Evolutionary conservation across 2,888 invertebrate species (phyloP), one percentile per base, ranked within the genome.

Genomic region (Ophion slaviceki): DNA sequence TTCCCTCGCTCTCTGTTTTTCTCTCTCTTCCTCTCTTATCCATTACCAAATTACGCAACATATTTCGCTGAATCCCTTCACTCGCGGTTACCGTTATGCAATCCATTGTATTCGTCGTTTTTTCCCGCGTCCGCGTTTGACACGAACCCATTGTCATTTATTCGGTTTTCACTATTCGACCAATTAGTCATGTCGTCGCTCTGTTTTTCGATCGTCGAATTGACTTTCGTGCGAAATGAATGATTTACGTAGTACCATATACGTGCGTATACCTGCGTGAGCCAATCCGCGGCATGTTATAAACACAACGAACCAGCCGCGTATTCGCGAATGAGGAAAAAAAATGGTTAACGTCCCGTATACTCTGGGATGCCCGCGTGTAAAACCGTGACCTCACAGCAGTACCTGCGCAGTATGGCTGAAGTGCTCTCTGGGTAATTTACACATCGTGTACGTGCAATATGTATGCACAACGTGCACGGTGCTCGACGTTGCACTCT

Each of bases 11-110:
- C 76, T 53, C 84, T 71, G 0, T 24, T 24, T 24, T 24, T 24
- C 24, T 24, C 24, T 32, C 32, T 32, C 32, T 32, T 32, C 32
- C 32, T 32, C 71, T 84, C 81, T 47, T 47, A 47, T 47, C 47
- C 78, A 81, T 85, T 85, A 85, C 74, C 78, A 75, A 82, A 85
- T 82, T 82, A 85, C 85, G 85, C 66, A 81, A 85, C 81, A 62
- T 71, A 71, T 85, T 82, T 82, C 82, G 66, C 75, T 79, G 70
- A 71, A 74, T 62, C 80, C 76, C 53, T 76, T 24, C 36, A 66
- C 70, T 20, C 28, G 66, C 67, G 24, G 67, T 80, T 45, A 57
- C 36, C 14, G 71, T 75, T 71, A 72, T 67, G 68, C 57, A 82
- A 80, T 82, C 67, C 59, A 80, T 77, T 77, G 47, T 80, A 28